phyloP scores from a whole-genome alignment of 2,113 vertebrate species.

The Lepus americanus region DNA sequence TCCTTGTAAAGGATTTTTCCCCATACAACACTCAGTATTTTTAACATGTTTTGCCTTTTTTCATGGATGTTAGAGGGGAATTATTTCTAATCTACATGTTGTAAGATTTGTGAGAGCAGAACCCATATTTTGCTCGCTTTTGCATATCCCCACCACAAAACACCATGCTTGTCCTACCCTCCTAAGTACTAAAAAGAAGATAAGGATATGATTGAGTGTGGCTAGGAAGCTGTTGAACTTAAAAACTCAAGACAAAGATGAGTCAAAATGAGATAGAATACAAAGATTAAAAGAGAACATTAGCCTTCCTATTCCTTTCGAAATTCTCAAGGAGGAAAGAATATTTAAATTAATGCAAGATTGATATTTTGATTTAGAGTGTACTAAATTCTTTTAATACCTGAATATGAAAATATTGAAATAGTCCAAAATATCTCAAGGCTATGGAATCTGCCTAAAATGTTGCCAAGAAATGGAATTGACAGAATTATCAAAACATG shows the following conservation, averaged over 20 bases:
- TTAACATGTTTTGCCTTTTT: background rate
- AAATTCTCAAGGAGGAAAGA: background rate
- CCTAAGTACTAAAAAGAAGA: background rate
- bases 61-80: background rate
- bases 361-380: conserved; percentile 1
- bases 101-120: background rate
- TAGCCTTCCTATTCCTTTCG: no score
- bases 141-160: background rate
- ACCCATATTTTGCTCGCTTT: background rate
- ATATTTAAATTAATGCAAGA: conserved; percentile 2
- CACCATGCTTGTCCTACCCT: no score
- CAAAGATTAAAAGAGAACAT: background rate
- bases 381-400: background rate
- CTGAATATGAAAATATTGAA: conserved; percentile 31
- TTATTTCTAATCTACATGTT: background rate
- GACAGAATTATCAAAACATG: conserved; percentile 4
- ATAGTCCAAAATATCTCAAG: conserved; percentile 13
- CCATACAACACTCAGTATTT: background rate
- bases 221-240: background rate
- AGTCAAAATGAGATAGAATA: background rate
- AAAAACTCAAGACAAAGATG: background rate
- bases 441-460: background rate
- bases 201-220: background rate
- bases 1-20: background rate
- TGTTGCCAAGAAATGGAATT: background rate